phyloP scores from a whole-genome alignment of 2,888 invertebrate species.

The Antitype chi region DNA sequence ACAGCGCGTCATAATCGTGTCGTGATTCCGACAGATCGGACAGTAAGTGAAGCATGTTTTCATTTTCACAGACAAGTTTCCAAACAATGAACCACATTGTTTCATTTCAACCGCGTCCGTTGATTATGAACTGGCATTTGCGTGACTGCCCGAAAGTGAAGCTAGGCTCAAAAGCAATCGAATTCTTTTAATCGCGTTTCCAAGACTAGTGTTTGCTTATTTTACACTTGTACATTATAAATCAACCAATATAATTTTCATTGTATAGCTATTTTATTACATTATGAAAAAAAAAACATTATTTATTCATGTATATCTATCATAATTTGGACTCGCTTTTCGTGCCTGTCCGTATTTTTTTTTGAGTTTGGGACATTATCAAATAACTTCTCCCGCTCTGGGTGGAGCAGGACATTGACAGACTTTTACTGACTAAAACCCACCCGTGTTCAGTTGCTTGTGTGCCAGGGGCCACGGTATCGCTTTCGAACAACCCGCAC shows the following conservation, averaged over 20 bases:
- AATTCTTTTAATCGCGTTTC: conserved; percentile 1
- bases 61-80: conserved; percentile 40
- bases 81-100: conserved; percentile 40
- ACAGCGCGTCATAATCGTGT: conserved; percentile 5
- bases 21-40: conserved; percentile 26
- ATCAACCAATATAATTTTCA: not conserved
- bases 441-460: no score
- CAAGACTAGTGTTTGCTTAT: not conserved
- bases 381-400: no score
- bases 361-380: no score
- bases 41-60: conserved; percentile 36
- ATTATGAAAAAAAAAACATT: not conserved
- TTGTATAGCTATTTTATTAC: not conserved
- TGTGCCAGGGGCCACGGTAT: no score
- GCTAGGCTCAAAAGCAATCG: not conserved
- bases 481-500: no score
- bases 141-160: conserved; percentile 22
- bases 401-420: no score
- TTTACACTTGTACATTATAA: not conserved
- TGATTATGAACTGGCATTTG: conserved; percentile 42
- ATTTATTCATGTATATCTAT: not conserved
- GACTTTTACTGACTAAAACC: no score
- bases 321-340: not conserved
- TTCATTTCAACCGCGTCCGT: conserved; percentile 5
- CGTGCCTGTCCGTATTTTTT: no score